These are phyloP conservation scores for Hippopotamyrus pictus DNA, from an alignment of 2,797 vertebrate species.

Conservation along the genomic window DNA sequence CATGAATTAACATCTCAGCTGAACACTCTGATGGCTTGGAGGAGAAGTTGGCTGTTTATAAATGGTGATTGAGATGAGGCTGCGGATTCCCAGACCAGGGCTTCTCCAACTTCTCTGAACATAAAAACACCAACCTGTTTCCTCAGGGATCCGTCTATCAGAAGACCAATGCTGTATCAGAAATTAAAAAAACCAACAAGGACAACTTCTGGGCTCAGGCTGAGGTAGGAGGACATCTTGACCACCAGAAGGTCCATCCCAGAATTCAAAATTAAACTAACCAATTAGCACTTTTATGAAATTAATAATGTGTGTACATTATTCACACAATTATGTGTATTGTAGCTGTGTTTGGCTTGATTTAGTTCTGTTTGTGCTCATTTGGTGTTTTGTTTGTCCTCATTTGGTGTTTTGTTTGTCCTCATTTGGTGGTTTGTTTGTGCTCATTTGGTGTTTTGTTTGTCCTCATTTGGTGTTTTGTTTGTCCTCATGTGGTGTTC, in stretches of 20 bases:
- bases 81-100: neutral
- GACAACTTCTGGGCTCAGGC: constrained; percentile 95
- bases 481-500: neutral
- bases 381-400: neutral
- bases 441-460: neutral
- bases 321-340: neutral
- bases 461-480: neutral
- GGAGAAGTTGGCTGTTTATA: neutral
- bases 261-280: neutral
- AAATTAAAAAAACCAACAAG: constrained; percentile 87
- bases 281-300: neutral
- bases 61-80: neutral
- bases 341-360: neutral
- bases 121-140: neutral
- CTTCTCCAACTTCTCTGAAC: neutral
- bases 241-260: neutral
- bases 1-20: neutral
- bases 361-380: neutral
- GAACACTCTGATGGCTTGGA: neutral
- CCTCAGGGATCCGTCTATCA: constrained; percentile 90
- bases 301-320: too few relatives aligned
- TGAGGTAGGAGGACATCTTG: constrained; percentile 64
- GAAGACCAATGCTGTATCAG: constrained; percentile 90
- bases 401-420: neutral
- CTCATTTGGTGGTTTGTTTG: neutral